Evolutionary conservation across 2,888 invertebrate species (phyloP).

Genomic region (Patella ulyssiponensis): DNA sequence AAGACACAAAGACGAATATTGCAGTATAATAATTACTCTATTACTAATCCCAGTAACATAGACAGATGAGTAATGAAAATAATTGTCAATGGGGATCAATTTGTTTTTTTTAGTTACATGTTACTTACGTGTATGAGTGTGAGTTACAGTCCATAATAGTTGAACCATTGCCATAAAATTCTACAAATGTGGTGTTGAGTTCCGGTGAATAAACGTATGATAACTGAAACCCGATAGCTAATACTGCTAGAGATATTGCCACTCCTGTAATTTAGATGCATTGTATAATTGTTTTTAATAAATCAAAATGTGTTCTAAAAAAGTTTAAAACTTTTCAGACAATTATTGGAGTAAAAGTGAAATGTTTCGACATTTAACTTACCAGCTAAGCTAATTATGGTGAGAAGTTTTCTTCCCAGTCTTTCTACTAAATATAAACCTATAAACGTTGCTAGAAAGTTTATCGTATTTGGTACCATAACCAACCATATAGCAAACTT

Average conservation of each 20-base stretch:
- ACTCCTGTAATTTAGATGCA: conserved; percentile 61
- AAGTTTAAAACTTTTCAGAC: neutral
- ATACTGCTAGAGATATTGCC: conserved; percentile 67
- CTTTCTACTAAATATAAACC: conserved; percentile 74
- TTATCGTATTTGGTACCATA: conserved; percentile 71
- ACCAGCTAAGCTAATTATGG: conserved; percentile 46
- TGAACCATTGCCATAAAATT: conserved; percentile 24
- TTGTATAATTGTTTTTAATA: neutral
- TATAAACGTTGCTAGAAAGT: conserved; percentile 73
- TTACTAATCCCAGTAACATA: too few relatives aligned
- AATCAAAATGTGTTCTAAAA: neutral
- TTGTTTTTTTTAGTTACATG: too few relatives aligned
- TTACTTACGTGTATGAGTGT: conserved; percentile 32
- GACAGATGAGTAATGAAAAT: too few relatives aligned
- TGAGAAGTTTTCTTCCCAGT: conserved; percentile 71
- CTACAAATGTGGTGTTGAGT: conserved; percentile 42
- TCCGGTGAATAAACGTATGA: conserved; percentile 67
- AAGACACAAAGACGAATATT: too few relatives aligned
- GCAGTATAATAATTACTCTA: too few relatives aligned
- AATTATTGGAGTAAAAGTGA: neutral
- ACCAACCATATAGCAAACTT: conserved; percentile 74
- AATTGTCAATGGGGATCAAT: too few relatives aligned
- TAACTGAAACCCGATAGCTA: conserved; percentile 73
- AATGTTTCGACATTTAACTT: neutral
- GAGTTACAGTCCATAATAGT: conserved; percentile 25